A percentile compares a stretch with the other conserved stretches of the same genome.
Evolutionary conservation across 2,888 invertebrate genomes (phyloP).

Genomic region (Calameuta pallipes): DNA sequence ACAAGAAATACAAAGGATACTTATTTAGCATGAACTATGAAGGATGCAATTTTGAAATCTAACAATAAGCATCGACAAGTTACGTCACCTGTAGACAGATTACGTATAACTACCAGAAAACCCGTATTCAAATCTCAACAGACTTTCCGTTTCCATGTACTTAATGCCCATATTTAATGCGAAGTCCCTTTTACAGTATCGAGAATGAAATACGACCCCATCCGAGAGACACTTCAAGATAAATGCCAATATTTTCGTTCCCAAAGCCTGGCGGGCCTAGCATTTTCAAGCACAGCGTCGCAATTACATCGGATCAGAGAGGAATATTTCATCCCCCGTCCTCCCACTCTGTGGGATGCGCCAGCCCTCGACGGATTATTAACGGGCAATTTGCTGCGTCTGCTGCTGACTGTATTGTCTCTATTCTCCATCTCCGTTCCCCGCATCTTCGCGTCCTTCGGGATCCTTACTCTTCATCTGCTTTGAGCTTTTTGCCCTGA

Average conservation of each 20-base stretch:
- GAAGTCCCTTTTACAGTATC: not conserved
- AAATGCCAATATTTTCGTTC: not conserved
- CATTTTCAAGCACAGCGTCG: slow-evolving; percentile 56
- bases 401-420: slow-evolving; percentile 63
- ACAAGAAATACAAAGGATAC: too few species aligned
- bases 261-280: slow-evolving; percentile 9
- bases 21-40: too few species aligned
- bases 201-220: not conserved
- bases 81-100: too few species aligned
- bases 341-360: slow-evolving; percentile 35
- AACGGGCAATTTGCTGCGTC: slow-evolving; percentile 65
- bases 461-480: slow-evolving; percentile 5
- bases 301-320: slow-evolving; percentile 64
- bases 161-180: not conserved
- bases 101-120: not conserved
- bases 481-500: not conserved
- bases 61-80: not conserved
- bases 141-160: not conserved
- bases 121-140: not conserved
- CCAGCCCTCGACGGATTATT: slow-evolving; percentile 57
- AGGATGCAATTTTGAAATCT: not conserved
- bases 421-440: slow-evolving; percentile 25
- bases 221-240: not conserved
- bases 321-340: slow-evolving; percentile 59
- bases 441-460: slow-evolving; percentile 2